These are phyloP conservation scores for Porites rus DNA, from an alignment of 92 coral and sea anemone genomes.

Conservation along the genomic window DNA sequence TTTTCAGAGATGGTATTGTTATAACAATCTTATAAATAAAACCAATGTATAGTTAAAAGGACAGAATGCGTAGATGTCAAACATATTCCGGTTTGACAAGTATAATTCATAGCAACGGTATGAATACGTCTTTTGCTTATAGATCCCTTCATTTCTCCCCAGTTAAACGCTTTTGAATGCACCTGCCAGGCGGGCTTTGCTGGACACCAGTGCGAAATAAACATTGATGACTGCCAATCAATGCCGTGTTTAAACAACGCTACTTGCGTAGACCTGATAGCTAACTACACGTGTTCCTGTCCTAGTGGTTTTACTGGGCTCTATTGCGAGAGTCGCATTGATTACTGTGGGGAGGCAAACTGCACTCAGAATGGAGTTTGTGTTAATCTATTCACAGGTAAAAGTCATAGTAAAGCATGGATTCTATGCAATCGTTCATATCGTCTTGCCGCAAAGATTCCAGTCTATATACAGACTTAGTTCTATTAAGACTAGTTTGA, in stretches of 20 bases:
- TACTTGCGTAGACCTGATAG: slow-evolving; percentile 61
- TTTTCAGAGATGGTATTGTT: too few species aligned
- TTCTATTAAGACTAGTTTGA: too few species aligned
- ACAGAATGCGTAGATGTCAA: too few species aligned
- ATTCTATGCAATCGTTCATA: too few species aligned
- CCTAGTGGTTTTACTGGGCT: slow-evolving; percentile 60
- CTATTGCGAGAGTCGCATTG: slow-evolving; percentile 58
- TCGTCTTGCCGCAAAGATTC: too few species aligned
- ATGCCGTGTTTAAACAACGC: slow-evolving; percentile 38
- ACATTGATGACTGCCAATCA: slow-evolving; percentile 22
- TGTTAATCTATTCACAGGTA: slow-evolving; percentile 23
- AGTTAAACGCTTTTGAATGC: not conserved
- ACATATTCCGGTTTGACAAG: too few species aligned
- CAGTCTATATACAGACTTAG: too few species aligned
- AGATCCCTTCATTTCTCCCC: not conserved
- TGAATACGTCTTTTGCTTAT: too few species aligned
- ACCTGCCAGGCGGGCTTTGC: not conserved
- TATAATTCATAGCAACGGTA: too few species aligned
- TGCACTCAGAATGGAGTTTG: slow-evolving; percentile 12
- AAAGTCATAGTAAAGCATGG: too few species aligned
- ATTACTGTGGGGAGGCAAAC: not conserved
- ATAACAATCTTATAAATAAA: too few species aligned
- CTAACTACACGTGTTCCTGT: slow-evolving; percentile 69
- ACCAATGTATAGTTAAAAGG: too few species aligned
- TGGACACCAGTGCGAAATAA: slow-evolving; percentile 11